Conservation (phyloP, 2,113 vertebrate genomes). For the Bucco capensis region DNA sequence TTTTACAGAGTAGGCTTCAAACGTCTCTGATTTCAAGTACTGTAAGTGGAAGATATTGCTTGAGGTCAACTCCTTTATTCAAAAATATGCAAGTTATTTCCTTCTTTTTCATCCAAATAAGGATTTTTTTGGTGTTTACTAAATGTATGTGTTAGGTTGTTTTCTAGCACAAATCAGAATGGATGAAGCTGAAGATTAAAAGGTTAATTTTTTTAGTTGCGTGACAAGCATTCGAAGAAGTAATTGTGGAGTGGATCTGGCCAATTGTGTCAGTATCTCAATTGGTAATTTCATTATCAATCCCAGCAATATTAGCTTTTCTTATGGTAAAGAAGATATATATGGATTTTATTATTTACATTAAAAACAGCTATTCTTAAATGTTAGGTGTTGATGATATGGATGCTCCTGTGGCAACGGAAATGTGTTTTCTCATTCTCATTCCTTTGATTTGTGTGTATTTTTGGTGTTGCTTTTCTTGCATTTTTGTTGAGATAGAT, state of each 20-base stretch:
- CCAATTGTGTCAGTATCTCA: not conserved
- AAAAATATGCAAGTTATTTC: not conserved
- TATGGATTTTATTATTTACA: not conserved
- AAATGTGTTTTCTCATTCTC: not conserved
- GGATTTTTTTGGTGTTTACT: not conserved
- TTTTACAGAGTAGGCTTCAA: slow-evolving; percentile 19
- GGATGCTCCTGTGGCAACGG: not conserved
- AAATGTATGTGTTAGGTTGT: not conserved
- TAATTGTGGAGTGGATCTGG: slow-evolving; percentile 1
- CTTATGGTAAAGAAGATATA: not conserved
- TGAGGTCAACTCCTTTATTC: slow-evolving; percentile 24
- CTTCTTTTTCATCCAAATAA: slow-evolving; percentile 12
- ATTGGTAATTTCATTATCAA: slow-evolving; percentile 19
- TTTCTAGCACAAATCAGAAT: not conserved
- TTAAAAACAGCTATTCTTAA: not conserved
- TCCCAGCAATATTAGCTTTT: not conserved
- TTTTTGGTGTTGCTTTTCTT: slow-evolving; percentile 16
- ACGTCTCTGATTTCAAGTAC: not conserved
- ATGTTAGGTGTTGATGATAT: not conserved
- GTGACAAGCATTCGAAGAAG: not conserved
- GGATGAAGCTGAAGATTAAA: not conserved
- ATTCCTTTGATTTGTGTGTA: slow-evolving; percentile 3
- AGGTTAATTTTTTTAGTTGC: not conserved
- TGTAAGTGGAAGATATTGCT: slow-evolving; percentile 18
- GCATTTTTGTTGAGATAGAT: slow-evolving; percentile 3